These are phyloP conservation scores for Alces alces DNA, from an alignment of 2,113 vertebrate genomes.

Conservation along the genomic window DNA sequence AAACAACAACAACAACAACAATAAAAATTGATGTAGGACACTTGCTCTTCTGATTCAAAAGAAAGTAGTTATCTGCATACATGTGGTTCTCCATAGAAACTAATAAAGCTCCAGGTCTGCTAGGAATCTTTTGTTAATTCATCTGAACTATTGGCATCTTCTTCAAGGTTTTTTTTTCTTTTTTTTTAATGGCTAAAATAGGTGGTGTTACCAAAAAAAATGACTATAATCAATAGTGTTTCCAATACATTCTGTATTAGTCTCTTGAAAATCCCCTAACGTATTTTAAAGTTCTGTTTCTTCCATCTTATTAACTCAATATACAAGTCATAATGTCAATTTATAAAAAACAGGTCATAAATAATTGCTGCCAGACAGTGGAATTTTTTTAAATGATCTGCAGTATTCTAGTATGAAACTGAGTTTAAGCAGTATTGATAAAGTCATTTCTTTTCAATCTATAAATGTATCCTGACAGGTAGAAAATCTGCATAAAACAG, in stretches of 20 bases:
- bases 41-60: neutral
- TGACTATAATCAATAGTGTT: neutral
- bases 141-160: neutral
- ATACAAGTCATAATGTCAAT: neutral
- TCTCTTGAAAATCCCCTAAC: neutral
- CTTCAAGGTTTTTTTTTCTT: neutral
- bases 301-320: neutral
- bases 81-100: neutral
- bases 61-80: neutral
- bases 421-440: neutral
- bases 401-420: neutral
- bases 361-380: neutral
- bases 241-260: neutral
- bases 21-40: neutral
- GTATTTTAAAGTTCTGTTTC: neutral
- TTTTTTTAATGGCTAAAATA: neutral
- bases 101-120: accelerated
- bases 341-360: neutral
- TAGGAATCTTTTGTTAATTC: accelerated
- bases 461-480: neutral
- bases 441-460: neutral
- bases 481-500: neutral
- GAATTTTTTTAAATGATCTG: neutral
- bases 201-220: neutral
- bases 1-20: neutral